These are phyloP conservation scores for Trichomalopsis sarcophagae DNA, from an alignment of 1,140 invertebrate species.

Conservation along the genomic window DNA sequence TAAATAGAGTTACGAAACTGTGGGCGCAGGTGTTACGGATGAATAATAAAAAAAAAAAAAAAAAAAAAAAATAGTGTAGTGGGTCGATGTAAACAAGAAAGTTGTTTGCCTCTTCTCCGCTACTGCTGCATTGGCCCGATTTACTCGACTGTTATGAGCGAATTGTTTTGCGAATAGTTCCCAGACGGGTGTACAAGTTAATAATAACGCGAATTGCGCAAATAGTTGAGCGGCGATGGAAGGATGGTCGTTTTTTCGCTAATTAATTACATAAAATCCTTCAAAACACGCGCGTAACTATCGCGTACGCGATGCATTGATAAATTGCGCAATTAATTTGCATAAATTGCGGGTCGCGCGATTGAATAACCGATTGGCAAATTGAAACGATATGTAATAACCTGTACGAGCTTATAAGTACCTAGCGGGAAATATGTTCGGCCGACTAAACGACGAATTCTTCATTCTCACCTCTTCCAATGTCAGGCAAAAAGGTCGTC, in stretches of 20 bases:
- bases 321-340: conserved; percentile 9
- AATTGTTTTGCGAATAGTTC: no score
- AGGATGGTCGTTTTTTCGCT: not conserved
- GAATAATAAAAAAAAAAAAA: not conserved
- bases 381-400: not conserved
- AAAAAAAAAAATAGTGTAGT: no score
- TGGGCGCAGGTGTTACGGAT: not conserved
- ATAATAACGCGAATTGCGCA: not conserved
- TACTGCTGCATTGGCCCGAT: no score
- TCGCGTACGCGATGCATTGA: not conserved
- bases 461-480: not conserved
- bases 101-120: not conserved
- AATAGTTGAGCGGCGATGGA: not conserved
- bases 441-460: not conserved
- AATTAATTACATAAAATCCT: conserved; percentile 11
- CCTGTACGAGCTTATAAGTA: no score
- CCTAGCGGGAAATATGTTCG: no score
- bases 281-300: not conserved
- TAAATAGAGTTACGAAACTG: conserved; percentile 24
- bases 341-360: not conserved
- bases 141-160: no score
- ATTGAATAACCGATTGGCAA: conserved; percentile 8
- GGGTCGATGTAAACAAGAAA: conserved; percentile 36
- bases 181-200: no score
- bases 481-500: conserved; percentile 15